Conservation (phyloP, 2,113 vertebrate genomes). For the Ardeotis arabs region DNA sequence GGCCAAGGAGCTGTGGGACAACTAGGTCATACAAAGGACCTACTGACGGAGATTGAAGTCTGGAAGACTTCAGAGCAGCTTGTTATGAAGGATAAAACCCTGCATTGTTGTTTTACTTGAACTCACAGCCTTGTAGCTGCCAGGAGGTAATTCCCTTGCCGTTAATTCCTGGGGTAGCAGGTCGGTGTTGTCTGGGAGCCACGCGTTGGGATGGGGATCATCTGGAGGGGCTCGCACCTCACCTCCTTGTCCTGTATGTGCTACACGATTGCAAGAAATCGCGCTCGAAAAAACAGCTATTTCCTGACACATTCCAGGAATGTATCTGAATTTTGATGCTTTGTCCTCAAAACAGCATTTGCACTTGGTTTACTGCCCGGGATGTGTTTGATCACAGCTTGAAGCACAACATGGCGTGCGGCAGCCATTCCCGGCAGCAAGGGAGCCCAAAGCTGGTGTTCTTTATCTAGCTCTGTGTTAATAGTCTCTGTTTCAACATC, state of each 20-base stretch:
- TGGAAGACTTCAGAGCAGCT: background rate
- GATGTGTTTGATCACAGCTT: background rate
- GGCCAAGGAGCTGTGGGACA: background rate
- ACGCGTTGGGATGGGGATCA: background rate
- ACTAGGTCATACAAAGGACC: background rate
- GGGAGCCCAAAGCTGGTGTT: background rate
- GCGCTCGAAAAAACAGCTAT: background rate
- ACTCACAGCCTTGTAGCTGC: background rate
- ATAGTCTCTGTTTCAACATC: background rate
- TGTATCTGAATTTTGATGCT: background rate
- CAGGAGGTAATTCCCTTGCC: background rate
- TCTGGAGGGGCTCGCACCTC: background rate
- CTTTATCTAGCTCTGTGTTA: background rate
- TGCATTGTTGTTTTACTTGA: background rate
- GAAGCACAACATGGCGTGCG: rapidly evolving
- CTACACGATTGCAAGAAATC: background rate
- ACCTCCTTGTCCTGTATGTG: rapidly evolving
- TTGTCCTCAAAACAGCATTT: background rate
- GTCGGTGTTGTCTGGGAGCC: background rate
- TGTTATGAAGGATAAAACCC: background rate
- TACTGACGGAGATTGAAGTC: background rate
- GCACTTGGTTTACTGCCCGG: background rate
- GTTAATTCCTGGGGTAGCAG: background rate
- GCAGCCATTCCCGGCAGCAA: background rate
- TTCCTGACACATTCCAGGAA: background rate